Base-by-base conservation (phyloP, 1,140 invertebrate species). In the Sycophila sp. region DNA sequence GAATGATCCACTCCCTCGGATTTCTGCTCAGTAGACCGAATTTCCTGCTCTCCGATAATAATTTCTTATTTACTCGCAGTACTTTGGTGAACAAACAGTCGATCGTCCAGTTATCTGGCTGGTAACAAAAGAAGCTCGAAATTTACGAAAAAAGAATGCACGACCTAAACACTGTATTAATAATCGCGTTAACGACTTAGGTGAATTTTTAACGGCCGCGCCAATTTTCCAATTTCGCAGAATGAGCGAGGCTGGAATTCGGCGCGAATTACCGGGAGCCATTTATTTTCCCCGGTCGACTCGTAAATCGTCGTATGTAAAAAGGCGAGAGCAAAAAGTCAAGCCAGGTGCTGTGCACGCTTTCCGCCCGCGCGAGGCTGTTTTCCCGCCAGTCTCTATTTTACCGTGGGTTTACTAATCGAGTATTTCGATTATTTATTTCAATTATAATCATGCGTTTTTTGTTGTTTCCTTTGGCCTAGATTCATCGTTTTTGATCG, bases 151-250 rank as follows among this genome's bases (percentile, higher is more conserved):
- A 11, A 47, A 47, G 22, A 47, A 17, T 19, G 45, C 6, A 47
- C n/a, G n/a, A 0, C 4, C 4, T 53, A 53, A 53, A 24, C 49
- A 5, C 49, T 30, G 24, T 30, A 53, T 53, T 53, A 53, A 53
- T 53, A 53, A 53, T 30, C 24, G 49, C 26, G 49, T 17, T 47
- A 47, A 47, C 42, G 19, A 47, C 19, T 22, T 7, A 0, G 2
- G 42, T 24, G n/a, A n/a, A n/a, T n/a, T n/a, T n/a, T 56, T 56
- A 19, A 56, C 28, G 53, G 30, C 28, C 8, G 28, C 26, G 40
- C 56, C 42, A 62, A 62, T 62, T 62, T 62, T 62, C 59, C 42
- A 45, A 62, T 62, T 62, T 62, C 32, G n/a, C 28, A 19, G 24
- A 62, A 32, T n/a, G 38, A 22, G 15, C 36, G 56, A 59, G 11